A percentile compares a stretch with the other conserved stretches of the same genome.
phyloP scores from a whole-genome alignment of 2,797 vertebrate genomes.

The Botia almorhae region DNA sequence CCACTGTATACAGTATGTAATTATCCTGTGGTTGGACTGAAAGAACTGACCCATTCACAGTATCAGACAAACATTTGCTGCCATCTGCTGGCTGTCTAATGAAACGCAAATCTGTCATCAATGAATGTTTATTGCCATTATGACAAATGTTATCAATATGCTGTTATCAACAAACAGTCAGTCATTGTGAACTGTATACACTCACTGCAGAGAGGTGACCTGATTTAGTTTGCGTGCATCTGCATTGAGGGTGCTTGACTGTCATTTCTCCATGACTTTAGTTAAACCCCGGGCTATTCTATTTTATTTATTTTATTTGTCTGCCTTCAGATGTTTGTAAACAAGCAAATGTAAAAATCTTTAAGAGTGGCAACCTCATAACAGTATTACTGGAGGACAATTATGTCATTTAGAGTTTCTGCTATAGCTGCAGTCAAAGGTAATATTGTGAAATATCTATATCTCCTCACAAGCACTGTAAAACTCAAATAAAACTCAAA shows the following conservation, averaged over 20 bases:
- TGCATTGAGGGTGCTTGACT: background rate
- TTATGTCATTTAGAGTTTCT: background rate
- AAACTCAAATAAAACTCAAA: background rate
- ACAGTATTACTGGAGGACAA: background rate
- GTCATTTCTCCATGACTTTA: background rate
- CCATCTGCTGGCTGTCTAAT: constrained; percentile 17
- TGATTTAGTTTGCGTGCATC: no score
- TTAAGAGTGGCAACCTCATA: no score
- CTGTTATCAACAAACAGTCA: no score
- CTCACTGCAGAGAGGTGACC: no score
- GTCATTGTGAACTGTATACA: no score
- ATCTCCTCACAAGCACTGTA: background rate
- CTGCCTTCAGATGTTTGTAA: background rate
- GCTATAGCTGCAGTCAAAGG: background rate
- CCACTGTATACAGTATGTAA: no score
- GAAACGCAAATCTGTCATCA: background rate
- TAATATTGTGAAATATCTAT: background rate
- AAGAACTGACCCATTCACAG: background rate
- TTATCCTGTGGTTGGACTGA: background rate
- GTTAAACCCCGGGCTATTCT: background rate
- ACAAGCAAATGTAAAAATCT: background rate
- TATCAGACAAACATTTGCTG: constrained; percentile 12
- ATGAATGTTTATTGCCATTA: no score
- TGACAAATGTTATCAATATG: no score
- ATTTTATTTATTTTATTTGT: background rate